Base-by-base conservation (phyloP, 2,888 invertebrate genomes). In the Mesoligia furuncula region DNA sequence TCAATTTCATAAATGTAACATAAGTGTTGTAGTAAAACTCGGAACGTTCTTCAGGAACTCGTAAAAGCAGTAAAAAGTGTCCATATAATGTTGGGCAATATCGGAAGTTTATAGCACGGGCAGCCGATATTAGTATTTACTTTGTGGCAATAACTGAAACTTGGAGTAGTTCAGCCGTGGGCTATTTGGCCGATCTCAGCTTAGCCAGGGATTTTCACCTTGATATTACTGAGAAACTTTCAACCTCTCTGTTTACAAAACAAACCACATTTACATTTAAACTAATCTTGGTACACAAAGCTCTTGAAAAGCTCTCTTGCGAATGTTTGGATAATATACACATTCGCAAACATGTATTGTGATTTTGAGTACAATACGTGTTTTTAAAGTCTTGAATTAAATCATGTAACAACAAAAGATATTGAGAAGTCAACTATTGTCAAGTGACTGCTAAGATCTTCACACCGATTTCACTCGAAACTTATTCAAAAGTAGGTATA, bases 111-210 rank as follows among this genome's bases (percentile, higher is more conserved):
- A 88, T 85, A 81, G 81, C 81, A 79, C 84, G 73, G 80, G 73
- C 83, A 88, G 78, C 83, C 88, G 89, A 92, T 93, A 92, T 93
- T 93, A 90, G 89, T 94, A 87, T 93, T 94, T 92, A 90, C 91
- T 87, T 87, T 87, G 88, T 72, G 83, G 90, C 93, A 92, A 93
- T 93, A 93, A 91, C 91, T 87, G 89, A 90, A 89, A 86, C 87
- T 88, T 85, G 77, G 74, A 82, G 61, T 65, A 83, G 76, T 83
- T 81, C 78, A 75, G 77, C 85, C 86, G 78, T 71, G 75, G 84
- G 88, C 84, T 87, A 80, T 89, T 87, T 87, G 84, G 76, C 61
- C 75, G 78, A 77, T 78, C 73, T 71, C 70, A 78, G 81, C 78
- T 83, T 81, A 83, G 75, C 75, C 73, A 68, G 48, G 76, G 84